phyloP scores from a whole-genome alignment of 2,888 invertebrate species.

The Penaeus monodon region DNA sequence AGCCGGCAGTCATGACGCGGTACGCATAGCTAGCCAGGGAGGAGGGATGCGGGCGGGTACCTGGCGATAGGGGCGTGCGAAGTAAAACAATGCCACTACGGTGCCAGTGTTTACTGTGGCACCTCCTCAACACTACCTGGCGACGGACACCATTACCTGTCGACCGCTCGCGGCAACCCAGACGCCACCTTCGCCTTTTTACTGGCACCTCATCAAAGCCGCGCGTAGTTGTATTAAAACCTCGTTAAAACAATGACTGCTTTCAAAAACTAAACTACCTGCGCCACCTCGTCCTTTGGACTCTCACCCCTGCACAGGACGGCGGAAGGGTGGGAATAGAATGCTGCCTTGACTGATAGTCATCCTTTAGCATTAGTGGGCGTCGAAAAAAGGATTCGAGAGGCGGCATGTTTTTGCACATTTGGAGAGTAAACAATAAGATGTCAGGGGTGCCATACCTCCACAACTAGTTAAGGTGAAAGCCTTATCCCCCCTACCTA shows the following conservation, averaged over 20 bases:
- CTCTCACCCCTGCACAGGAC: background rate
- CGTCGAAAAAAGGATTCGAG: conserved; percentile 12
- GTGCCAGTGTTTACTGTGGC: conserved; percentile 32
- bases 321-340: background rate
- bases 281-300: background rate
- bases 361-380: conserved; percentile 8
- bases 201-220: conserved; percentile 33
- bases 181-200: background rate
- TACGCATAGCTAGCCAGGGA: too few species aligned
- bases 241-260: conserved; percentile 51
- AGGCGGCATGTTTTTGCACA: conserved; percentile 34
- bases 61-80: background rate
- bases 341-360: background rate
- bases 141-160: conserved; percentile 27
- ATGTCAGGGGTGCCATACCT: background rate
- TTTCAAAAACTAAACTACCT: conserved; percentile 25
- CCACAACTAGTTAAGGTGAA: conserved; percentile 1
- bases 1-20: too few species aligned
- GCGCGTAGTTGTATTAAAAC: conserved; percentile 40
- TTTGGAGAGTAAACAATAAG: conserved; percentile 35
- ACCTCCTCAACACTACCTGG: conserved; percentile 29
- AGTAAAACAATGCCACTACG: background rate
- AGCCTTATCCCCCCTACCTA: too few species aligned
- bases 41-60: background rate
- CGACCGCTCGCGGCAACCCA: background rate